phyloP scores from a whole-genome alignment of 1,140 invertebrate species.

The Meloidogyne floridensis region DNA sequence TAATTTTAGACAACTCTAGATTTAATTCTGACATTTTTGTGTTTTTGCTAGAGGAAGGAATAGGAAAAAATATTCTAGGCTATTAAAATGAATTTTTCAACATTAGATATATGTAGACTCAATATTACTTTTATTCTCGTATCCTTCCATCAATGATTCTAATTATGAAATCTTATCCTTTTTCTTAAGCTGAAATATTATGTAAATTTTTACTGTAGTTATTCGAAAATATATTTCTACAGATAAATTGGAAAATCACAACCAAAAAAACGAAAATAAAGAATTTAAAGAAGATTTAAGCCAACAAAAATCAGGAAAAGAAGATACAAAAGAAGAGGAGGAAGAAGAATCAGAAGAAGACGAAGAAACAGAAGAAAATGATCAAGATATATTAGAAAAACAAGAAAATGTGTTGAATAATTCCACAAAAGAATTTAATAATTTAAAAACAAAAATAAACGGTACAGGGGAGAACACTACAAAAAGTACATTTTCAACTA shows the following conservation, averaged over 20 bases:
- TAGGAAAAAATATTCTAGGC: too few species aligned
- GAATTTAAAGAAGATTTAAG: slow-evolving; percentile 2
- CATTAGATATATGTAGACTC: too few species aligned
- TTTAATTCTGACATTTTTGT: too few species aligned
- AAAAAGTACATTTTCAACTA: neutral
- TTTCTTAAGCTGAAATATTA: too few species aligned
- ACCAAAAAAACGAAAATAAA: slow-evolving; percentile 15
- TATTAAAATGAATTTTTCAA: too few species aligned
- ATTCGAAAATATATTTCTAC: neutral
- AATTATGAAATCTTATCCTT: too few species aligned
- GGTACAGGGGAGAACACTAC: neutral
- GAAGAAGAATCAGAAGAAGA: slow-evolving; percentile 17
- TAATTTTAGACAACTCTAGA: too few species aligned
- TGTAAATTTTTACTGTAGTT: too few species aligned
- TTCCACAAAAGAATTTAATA: slow-evolving; percentile 9
- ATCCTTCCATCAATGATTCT: too few species aligned
- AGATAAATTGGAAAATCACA: neutral
- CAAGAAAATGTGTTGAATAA: neutral
- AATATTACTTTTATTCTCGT: too few species aligned
- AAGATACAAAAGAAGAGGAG: slow-evolving; percentile 27
- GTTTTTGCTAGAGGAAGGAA: too few species aligned
- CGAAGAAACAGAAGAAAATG: slow-evolving; percentile 22
- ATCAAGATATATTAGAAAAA: slow-evolving; percentile 9
- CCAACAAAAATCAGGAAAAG: slow-evolving; percentile 15
- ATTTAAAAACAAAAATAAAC: neutral